Base-by-base conservation (phyloP, 2,113 vertebrate species). In the Chauna torquata region DNA sequence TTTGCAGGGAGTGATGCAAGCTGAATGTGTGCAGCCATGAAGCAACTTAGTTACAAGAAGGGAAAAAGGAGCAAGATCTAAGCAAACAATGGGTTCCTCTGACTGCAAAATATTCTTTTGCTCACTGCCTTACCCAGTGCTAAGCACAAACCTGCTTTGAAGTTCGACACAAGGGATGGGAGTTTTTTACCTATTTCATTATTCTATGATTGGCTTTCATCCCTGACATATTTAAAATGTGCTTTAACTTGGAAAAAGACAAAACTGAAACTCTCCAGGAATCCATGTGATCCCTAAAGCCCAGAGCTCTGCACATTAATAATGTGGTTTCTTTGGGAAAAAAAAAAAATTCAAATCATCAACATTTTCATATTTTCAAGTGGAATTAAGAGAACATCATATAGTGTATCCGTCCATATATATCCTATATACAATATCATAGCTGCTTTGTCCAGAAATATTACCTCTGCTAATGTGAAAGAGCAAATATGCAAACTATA, bases 301-400 rank as follows among this genome's bases (percentile, higher is more conserved):
- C 95, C 97, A 96, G 96, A 95, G 82, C 97, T 98, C 98, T 93
- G 95, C 96, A 97, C 93, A 94, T 95, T 96, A 98, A 97, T 95
- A 96, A 96, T 91, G 93, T 96, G 95, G 92, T 96, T 97, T 96
- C 94, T 96, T 94, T 86, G 84, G 54, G 47, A 3, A 57, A 88
- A 70, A 50, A 34, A 79, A 69, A 47, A 47, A 15, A 59, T 45
- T 34, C 59, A 91, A 91, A 65, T 61, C 54, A 61, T 80, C 34
- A 90, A 59, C 36, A 49, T 76, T 96, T 94, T 82, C n/a, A 5
- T 92, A 90, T 94, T 97, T 96, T 94, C 47, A 75, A 91, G 25
- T 47, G 42, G 61, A 94, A 78, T 92, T 59, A 91, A 82, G 59
- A 86, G 72, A 61, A 58, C 24, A 62, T 80, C 47, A 80, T 80